A percentile compares a stretch with the other conserved stretches of the same genome.
These are phyloP conservation scores for Melierax canorus DNA, from an alignment of 2,113 vertebrate species.

Conservation along the genomic window DNA sequence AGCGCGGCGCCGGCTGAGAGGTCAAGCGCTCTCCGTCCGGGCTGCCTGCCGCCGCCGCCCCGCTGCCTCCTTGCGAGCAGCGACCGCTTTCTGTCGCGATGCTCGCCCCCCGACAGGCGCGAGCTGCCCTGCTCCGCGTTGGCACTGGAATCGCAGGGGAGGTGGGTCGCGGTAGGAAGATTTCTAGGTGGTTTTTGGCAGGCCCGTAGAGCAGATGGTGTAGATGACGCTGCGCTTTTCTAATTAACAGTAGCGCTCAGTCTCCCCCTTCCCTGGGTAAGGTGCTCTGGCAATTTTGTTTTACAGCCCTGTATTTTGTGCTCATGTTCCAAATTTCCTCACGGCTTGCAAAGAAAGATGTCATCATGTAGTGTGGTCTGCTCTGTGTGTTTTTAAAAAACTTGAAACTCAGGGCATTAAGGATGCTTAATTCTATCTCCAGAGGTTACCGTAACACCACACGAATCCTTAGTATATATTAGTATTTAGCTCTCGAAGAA, in stretches of 20 bases:
- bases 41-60: background rate
- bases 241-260: background rate
- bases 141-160: background rate
- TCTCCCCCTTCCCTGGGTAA: background rate
- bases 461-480: background rate
- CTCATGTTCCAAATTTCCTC: background rate
- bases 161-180: background rate
- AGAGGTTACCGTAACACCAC: background rate
- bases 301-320: accelerated
- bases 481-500: background rate
- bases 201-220: background rate
- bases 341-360: background rate
- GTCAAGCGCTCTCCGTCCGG: accelerated
- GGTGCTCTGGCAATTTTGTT: background rate
- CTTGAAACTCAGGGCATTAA: background rate
- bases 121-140: accelerated
- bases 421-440: background rate
- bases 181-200: background rate
- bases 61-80: background rate
- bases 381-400: background rate
- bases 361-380: background rate
- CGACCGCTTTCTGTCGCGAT: background rate
- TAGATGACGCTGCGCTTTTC: background rate
- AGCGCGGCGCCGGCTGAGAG: background rate
- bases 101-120: background rate